Evolutionary conservation across 2,888 invertebrate genomes (phyloP), one percentile per base, ranked within the genome.

Genomic region (Capitulum mitella): DNA sequence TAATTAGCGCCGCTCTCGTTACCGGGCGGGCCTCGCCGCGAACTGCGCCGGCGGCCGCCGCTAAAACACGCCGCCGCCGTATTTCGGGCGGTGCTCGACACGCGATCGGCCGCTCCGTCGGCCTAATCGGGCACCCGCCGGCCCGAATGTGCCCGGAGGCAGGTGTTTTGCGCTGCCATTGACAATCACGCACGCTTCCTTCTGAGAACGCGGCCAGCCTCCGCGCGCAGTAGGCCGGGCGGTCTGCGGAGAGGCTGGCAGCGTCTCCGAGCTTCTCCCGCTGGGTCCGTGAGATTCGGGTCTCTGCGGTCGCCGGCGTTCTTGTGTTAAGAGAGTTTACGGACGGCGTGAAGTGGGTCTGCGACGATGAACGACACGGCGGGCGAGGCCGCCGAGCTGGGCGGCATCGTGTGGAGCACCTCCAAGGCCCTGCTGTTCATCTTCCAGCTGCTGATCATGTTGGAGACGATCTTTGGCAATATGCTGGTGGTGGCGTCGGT

Each of bases 401-500:
- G 48, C 58, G 80, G 79, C n/a, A 79, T 82, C 78, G 43, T 58
- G 51, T 82, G 82, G 82, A 77, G 61, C 22, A 37, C 70, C 1
- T 64, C 78, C 26, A 81, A 79, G 78, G 77, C 79, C 43, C 43
- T 79, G 37, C 79, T 82, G 37, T 80, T 82, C 74, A 58, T 81
- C 77, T 54, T 81, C 77, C 81, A 81, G 79, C 29, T 82, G 37
- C 29, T 82, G 22, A 77, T 82, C 77, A 82, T 82, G 80, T 43
- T 79, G 29, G 80, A 80, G 61, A 82, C 82, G 1, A 77, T 82
- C 43, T 46, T 82, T 29, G 85, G 85, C 34, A 85, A 85, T 80
- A 58, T 84, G 29, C 80, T 85, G 75, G 85, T 85, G 22, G 80
- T 85, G 22, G 43, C 84, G 29, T 84, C 85, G 19, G 83, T 85